Evolutionary conservation across 2,888 invertebrate species (phyloP).

Genomic region (Phortica magna): DNA sequence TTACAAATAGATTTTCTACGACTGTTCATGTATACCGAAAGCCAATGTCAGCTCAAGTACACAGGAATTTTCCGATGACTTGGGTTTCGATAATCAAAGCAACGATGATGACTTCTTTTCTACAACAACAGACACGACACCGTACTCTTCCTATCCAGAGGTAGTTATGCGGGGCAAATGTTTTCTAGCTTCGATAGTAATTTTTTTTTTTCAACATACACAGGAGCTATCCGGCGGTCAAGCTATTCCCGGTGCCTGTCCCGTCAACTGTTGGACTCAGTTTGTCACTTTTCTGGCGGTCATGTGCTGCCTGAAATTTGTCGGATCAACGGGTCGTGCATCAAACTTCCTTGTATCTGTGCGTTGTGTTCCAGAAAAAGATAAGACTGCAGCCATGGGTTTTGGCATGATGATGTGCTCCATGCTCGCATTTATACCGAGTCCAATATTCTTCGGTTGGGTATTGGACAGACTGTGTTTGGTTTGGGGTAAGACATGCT

Average conservation of each 20-base stretch:
- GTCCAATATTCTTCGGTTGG: slow-evolving; percentile 87
- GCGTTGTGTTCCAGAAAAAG: slow-evolving; percentile 85
- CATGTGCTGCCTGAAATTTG: slow-evolving; percentile 81
- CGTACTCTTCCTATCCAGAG: slow-evolving; percentile 6
- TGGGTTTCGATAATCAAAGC: not conserved
- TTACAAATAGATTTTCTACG: slow-evolving; percentile 65
- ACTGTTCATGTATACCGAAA: slow-evolving; percentile 73
- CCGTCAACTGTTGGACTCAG: slow-evolving; percentile 80
- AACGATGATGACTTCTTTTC: not conserved
- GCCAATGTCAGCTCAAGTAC: slow-evolving; percentile 45
- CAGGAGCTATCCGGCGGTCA: slow-evolving; percentile 71
- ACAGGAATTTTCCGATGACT: slow-evolving; percentile 34
- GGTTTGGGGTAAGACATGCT: slow-evolving; percentile 87
- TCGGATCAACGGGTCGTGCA: slow-evolving; percentile 82
- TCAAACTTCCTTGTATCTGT: slow-evolving; percentile 83
- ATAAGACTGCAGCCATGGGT: slow-evolving; percentile 86
- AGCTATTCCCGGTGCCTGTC: slow-evolving; percentile 80
- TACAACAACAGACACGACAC: not conserved
- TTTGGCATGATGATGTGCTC: slow-evolving; percentile 84
- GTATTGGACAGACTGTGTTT: slow-evolving; percentile 83
- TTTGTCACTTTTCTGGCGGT: slow-evolving; percentile 80
- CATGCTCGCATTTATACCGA: slow-evolving; percentile 86
- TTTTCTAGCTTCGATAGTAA: not conserved
- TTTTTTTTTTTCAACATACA: not conserved
- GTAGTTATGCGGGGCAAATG: not conserved